Percentiles rank a stretch among this genome's conserved stretches.
These are phyloP conservation scores for Agrilus mali DNA, from an alignment of 2,888 invertebrate species.

Conservation along the genomic window DNA sequence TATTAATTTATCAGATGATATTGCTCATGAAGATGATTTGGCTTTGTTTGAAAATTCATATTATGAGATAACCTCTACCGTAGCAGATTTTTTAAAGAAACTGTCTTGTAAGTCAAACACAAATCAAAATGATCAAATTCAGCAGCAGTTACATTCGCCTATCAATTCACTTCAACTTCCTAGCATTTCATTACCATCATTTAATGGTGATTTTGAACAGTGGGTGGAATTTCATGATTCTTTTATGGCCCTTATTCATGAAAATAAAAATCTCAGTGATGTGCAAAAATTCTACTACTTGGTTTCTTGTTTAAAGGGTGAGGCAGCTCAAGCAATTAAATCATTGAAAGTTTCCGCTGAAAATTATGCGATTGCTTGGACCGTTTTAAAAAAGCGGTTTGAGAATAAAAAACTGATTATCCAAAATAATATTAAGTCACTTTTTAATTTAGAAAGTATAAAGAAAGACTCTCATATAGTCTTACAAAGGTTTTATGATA, in stretches of 20 bases:
- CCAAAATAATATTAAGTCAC: neutral
- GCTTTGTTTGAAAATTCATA: neutral
- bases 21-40: too few relatives aligned
- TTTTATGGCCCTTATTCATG: neutral
- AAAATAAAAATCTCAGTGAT: neutral
- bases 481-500: too few relatives aligned
- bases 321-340: neutral
- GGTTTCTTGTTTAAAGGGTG: neutral
- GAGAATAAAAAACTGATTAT: neutral
- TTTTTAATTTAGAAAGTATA: neutral
- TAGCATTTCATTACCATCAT: neutral
- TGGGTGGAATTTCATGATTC: conserved; percentile 3
- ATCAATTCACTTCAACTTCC: neutral
- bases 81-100: neutral
- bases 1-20: too few relatives aligned
- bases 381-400: neutral
- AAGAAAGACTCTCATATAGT: neutral
- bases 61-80: neutral
- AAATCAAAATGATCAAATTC: neutral
- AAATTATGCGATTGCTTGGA: neutral
- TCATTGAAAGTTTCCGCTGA: conserved; percentile 1
- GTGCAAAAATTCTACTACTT: conserved; percentile 1
- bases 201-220: conserved; percentile 1
- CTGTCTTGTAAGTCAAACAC: neutral
- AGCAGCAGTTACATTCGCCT: neutral